Evolutionary conservation across 2,888 invertebrate genomes (phyloP), one percentile per base, ranked within the genome.

Genomic region (Geotrupes spiniger): DNA sequence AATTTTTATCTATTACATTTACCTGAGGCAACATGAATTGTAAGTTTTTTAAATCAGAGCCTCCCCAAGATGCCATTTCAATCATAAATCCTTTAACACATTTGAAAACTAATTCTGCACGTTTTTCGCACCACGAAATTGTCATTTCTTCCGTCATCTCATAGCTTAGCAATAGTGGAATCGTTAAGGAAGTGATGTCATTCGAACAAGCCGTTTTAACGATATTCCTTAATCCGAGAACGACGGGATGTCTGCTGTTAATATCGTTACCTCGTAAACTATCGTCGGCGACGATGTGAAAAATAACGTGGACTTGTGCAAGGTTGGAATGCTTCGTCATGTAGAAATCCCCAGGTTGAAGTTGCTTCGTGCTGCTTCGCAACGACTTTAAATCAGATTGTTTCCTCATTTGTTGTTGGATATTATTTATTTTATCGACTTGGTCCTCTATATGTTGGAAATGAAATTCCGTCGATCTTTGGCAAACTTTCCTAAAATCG

Each of bases 21-120:
- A 85, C 86, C 75, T 85, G 82, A 2, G 95, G 94, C 41, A 93
- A 82, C 49, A 93, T 76, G 69, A 91, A 90, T 70, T 89, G 88
- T 17, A 95, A 78, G 70, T 89, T 96, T 75, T 90, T 89, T 54
- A 92, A 77, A 73, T 90, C 91, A 0, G 90, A 87, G 25, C 92
- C 92, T 52, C 92, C 92, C 85, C 93, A 89, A 1, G 93, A 90
- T 5, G 91, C 89, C 80, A 94, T 92, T 78, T 99, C 99, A 73
- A 99, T 94, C 91, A 99, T 92, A 74, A 98, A 99, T 2, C 99
- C 99, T 77, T 99, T 99, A 42, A 96, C 92, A 75, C 99, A 99
- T 76, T 99, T 99, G 67, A 97, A 93, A 49, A 99, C 90, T 55
- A 99, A 78, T 76, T 99, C 99, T 1, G 98, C 97, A 63, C 98